Conservation (phyloP, 2,888 invertebrate genomes). For the Creontiades dilutus region DNA sequence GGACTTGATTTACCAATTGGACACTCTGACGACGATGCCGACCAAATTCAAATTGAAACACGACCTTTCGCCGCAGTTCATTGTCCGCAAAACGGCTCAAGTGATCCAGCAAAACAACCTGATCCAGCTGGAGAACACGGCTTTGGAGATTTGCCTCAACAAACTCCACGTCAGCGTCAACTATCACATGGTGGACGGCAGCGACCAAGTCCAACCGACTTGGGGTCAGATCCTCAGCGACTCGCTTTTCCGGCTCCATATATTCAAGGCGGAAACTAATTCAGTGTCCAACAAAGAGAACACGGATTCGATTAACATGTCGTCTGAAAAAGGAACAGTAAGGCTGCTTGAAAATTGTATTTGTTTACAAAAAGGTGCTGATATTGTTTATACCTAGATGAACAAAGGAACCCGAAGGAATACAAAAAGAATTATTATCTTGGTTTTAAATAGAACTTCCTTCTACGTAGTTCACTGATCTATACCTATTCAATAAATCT, state of each 20-base stretch:
- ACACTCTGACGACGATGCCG: neutral
- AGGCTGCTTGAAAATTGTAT: neutral
- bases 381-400: too few relatives aligned
- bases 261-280: neutral
- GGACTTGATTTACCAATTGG: conserved; percentile 49
- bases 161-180: conserved; percentile 46
- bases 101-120: conserved; percentile 57
- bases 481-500: too few relatives aligned
- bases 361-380: too few relatives aligned
- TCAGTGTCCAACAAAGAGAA: conserved; percentile 30
- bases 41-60: conserved; percentile 47
- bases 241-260: conserved; percentile 7
- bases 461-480: too few relatives aligned
- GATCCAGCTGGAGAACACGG: conserved; percentile 56
- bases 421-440: too few relatives aligned
- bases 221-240: conserved; percentile 62
- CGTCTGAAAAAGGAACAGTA: conserved; percentile 17
- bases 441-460: too few relatives aligned
- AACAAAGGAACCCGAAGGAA: too few relatives aligned
- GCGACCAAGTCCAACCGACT: conserved; percentile 28
- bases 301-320: neutral
- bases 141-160: conserved; percentile 56
- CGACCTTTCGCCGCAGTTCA: conserved; percentile 43
- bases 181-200: neutral
- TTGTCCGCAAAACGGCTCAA: conserved; percentile 36